Evolutionary conservation across 2,888 invertebrate genomes (phyloP).

Genomic region (Euproctis similis): DNA sequence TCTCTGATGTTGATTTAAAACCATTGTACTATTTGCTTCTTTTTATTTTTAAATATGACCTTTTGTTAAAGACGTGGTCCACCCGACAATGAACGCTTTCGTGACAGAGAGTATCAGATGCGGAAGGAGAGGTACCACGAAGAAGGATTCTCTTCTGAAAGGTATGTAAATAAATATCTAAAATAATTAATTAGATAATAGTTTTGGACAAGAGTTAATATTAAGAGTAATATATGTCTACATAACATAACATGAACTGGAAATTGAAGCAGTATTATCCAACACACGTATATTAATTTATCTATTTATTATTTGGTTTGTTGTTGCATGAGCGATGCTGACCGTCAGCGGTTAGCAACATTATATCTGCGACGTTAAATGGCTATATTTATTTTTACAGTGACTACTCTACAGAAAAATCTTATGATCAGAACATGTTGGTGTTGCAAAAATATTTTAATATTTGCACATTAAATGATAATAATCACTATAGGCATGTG

Average conservation of each 20-base stretch:
- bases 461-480: slow-evolving; percentile 62
- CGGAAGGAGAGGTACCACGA: slow-evolving; percentile 56
- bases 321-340: slow-evolving; percentile 43
- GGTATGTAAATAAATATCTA: slow-evolving; percentile 32
- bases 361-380: slow-evolving; percentile 52
- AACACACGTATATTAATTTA: background rate
- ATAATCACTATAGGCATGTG: slow-evolving; percentile 61
- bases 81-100: slow-evolving; percentile 47
- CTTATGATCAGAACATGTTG: slow-evolving; percentile 65
- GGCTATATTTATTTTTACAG: slow-evolving; percentile 74
- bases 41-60: background rate
- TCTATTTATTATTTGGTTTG: slow-evolving; percentile 3
- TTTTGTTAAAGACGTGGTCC: slow-evolving; percentile 38
- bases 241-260: too few relatives aligned
- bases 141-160: slow-evolving; percentile 45
- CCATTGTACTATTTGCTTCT: background rate
- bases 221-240: too few relatives aligned
- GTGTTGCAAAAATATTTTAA: slow-evolving; percentile 69
- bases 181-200: background rate
- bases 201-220: too few relatives aligned
- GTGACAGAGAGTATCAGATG: slow-evolving; percentile 48
- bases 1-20: too few relatives aligned
- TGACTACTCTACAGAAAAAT: slow-evolving; percentile 70
- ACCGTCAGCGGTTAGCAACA: slow-evolving; percentile 25
- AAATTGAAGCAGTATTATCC: too few relatives aligned